A percentile compares a stretch with the other conserved stretches of the same genome.
phyloP scores from a whole-genome alignment of 2,113 vertebrate genomes.

The Pampusana beccarii region DNA sequence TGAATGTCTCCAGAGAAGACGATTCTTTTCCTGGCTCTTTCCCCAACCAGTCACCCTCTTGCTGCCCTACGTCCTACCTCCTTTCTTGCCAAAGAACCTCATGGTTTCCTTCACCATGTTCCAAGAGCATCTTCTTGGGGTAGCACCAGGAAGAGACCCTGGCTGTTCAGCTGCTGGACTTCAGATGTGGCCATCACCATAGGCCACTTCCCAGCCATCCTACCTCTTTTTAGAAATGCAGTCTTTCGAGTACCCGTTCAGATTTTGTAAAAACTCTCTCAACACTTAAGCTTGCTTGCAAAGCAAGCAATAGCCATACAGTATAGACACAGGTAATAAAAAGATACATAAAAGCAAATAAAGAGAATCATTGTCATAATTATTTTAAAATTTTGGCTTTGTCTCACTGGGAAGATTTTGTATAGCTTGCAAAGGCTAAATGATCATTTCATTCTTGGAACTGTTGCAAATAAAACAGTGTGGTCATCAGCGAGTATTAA shows the following conservation, averaged over 20 bases:
- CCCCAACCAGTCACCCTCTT: background rate
- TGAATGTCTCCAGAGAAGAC: no score
- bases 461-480: background rate
- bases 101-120: fast-evolving
- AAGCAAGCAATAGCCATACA: background rate
- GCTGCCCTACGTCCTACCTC: background rate
- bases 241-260: background rate
- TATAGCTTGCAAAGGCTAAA: background rate
- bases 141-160: background rate
- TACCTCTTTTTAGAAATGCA: background rate
- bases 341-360: background rate
- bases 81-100: background rate
- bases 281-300: background rate
- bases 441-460: background rate
- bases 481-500: background rate
- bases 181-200: background rate
- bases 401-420: background rate
- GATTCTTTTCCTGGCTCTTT: background rate
- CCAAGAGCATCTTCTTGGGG: background rate
- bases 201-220: background rate
- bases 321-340: background rate
- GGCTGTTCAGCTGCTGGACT: background rate
- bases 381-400: background rate
- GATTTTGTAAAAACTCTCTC: background rate
- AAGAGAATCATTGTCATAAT: background rate